A percentile compares a stretch with the other conserved stretches of the same genome.
phyloP scores from a whole-genome alignment of 2,113 vertebrate genomes.

The Aptenodytes patagonicus region DNA sequence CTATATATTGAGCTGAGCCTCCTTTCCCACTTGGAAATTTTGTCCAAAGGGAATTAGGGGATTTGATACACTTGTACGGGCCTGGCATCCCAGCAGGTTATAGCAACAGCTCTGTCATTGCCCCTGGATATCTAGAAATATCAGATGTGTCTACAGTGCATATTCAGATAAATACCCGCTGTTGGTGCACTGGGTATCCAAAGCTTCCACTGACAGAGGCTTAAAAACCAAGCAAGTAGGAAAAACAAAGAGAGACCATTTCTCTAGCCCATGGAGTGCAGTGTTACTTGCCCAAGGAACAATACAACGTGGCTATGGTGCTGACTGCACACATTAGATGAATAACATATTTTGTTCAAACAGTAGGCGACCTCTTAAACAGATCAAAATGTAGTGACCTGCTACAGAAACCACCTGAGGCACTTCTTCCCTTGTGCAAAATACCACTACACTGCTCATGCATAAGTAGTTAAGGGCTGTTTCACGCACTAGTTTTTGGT shows the following conservation, averaged over 20 bases:
- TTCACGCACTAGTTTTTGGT: not conserved
- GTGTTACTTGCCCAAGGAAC: not conserved
- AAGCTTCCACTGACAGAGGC: not conserved
- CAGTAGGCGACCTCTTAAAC: not conserved
- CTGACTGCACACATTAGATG: not conserved
- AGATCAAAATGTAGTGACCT: not conserved
- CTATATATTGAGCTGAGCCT: not conserved
- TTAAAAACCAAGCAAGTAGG: not conserved
- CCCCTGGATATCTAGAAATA: not conserved
- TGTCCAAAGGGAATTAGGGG: not conserved
- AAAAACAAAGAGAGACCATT: not conserved
- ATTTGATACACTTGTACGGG: not conserved
- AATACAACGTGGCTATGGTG: not conserved
- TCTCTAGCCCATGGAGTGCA: not conserved
- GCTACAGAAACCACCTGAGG: not conserved
- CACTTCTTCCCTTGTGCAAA: not conserved
- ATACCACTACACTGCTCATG: not conserved
- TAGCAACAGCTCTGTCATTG: not conserved
- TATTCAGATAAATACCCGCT: not conserved
- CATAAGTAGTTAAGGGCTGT: not conserved
- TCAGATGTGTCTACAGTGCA: not conserved
- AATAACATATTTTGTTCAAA: not conserved
- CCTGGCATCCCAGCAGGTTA: not conserved
- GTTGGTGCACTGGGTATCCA: not conserved
- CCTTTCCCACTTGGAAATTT: slow-evolving; percentile 2